Evolutionary conservation across 1,140 invertebrate genomes (phyloP), one percentile per base, ranked within the genome.

Genomic region (Dryas iulia): DNA sequence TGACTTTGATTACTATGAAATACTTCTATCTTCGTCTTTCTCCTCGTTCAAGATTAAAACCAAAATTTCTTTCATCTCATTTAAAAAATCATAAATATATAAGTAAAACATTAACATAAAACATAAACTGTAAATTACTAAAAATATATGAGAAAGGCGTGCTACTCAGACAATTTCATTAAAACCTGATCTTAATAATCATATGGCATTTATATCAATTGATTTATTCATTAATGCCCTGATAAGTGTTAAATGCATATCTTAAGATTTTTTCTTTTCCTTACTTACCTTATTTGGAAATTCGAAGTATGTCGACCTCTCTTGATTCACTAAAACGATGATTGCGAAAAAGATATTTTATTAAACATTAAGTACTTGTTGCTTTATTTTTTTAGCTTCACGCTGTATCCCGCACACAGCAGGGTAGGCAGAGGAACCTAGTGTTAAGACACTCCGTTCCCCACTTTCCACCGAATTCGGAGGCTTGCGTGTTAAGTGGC

Each of bases 201-300:
- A 47, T 47, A 10, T 47, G 39, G 39, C 39, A 47, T 47, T 47
- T 47, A 47, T 47, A 8, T 18, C 39, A 47, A 47, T 47, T 47
- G 39, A 47, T 47, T 47, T 47, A 47, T 47, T 47, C 39, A 47
- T 47, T 47, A 47, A 47, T 14, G 2, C 18, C 8, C 39, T 18
- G 39, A 47, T 47, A 47, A 47, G 39, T 47, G 39, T 47, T 47
- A 47, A 47, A 47, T 47, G 39, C 39, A 47, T 18, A 47, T 47
- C 7, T 8, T 18, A 8, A 47, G 39, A 47, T 47, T 47, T 47
- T 47, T 47, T 47, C 39, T 18, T 47, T 47, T 47, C 39, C 39
- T 47, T 47, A 47, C 39, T 47, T 47, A 14, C 18, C 39, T 47
- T 47, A 18, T 47, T 18, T 18, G 39, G 39, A 47, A 47, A 47